Evolutionary conservation across 2,888 invertebrate genomes (phyloP), one percentile per base, ranked within the genome.

Genomic region (Drosophila rellima): DNA sequence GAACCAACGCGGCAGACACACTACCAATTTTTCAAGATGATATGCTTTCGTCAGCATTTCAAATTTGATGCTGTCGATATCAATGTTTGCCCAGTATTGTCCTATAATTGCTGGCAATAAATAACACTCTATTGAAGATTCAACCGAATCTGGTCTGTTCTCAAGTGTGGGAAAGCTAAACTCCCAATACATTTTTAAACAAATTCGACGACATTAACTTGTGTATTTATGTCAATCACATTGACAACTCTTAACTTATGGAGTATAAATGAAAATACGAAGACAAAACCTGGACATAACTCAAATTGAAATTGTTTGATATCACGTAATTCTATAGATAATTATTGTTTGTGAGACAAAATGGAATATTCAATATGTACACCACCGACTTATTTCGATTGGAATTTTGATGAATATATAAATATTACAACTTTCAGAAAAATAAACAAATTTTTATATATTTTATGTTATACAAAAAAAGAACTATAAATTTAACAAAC

Each of bases 21-120:
- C 44, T 31, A 54, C 31, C 54, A 40, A 87, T 78, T 77, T 74
- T 65, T 88, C 82, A 83, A 74, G 13, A 57, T 48, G 47, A 59
- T 78, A 59, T 33, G 51, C 70, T 66, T 72, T 70, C 72, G 45
- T 83, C 78, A 74, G 47, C 60, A 54, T 59, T 64, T 61, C 20
- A 39, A 65, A 23, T 67, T 69, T 40, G 55, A 51, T 70, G 54
- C 39, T 62, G 44, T 68, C 56, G 13, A 65, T 20, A 13, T 48
- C n/a, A 17, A 48, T 71, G 61, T 74, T 71, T 71, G 65, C 57
- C 47, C 55, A 56, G 52, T 51, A 63, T 76, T 78, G 80, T 73
- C 20, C 29, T 23, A 0, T 75, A 79, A 85, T 89, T 77, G 68
- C 70, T 42, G 63, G 67, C 85, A 78, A 85, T 85, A 81, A 87